Percentiles rank a stretch among this genome's conserved stretches.
These are phyloP conservation scores for Catamblyrhynchus diadema DNA, from an alignment of 2,797 vertebrate genomes.

Conservation along the genomic window DNA sequence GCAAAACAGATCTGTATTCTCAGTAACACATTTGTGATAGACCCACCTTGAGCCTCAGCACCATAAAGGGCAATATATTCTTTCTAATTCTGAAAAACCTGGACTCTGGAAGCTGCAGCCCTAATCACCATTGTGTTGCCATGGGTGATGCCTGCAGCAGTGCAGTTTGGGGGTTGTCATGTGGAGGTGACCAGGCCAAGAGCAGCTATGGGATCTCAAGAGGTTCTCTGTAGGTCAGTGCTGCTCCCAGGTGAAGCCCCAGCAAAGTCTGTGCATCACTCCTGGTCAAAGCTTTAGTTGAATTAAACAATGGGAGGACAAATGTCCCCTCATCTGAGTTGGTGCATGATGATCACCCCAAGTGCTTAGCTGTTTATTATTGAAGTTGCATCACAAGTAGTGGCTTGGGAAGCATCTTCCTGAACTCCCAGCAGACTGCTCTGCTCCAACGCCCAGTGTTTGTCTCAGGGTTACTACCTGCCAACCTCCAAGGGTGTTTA, in stretches of 20 bases:
- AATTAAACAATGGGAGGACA: neutral
- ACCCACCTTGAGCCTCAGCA: neutral
- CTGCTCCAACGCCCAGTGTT: rapidly evolving
- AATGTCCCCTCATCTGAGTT: neutral
- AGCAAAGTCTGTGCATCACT: rapidly evolving
- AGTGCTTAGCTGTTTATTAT: neutral
- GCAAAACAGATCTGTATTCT: neutral
- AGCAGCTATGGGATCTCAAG: neutral
- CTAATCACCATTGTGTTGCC: neutral
- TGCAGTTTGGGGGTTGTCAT: neutral
- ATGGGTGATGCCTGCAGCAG: neutral
- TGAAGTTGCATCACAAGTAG: rapidly evolving
- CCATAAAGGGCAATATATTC: neutral
- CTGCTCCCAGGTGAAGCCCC: neutral
- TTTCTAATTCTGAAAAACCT: neutral
- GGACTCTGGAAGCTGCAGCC: neutral
- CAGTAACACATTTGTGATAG: neutral
- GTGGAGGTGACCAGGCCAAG: neutral
- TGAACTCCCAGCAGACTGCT: neutral
- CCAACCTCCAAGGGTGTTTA: neutral
- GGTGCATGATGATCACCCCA: rapidly evolving
- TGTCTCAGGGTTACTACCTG: neutral
- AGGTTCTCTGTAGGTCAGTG: rapidly evolving
- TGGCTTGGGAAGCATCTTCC: neutral
- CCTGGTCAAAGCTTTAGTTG: rapidly evolving